phyloP scores from a whole-genome alignment of 37 sponge, comb jelly and placozoan species.

The Ianthella basta region DNA sequence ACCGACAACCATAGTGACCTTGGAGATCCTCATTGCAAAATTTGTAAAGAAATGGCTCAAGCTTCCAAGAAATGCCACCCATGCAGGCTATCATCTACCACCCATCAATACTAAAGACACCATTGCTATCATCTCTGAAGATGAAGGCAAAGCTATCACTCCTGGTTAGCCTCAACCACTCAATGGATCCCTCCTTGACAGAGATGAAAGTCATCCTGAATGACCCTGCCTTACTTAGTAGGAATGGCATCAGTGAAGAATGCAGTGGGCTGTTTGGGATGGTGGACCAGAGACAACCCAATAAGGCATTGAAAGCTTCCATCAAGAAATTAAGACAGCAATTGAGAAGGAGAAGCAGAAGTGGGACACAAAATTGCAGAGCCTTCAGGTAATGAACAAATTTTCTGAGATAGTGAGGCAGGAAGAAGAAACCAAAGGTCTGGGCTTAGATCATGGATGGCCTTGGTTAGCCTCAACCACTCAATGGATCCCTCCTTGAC shows the following conservation, averaged over 20 bases:
- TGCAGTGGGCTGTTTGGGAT: not conserved
- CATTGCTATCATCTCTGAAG: not conserved
- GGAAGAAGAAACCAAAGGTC: not conserved
- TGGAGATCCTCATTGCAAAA: constrained; percentile 7
- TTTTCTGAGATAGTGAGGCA: not conserved
- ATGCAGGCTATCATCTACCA: not conserved
- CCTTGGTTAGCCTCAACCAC: not conserved
- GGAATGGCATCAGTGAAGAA: not conserved
- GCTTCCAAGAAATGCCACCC: constrained; percentile 2
- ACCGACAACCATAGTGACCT: not conserved
- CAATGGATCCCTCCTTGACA: not conserved
- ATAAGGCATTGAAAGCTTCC: not conserved
- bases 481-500: not conserved
- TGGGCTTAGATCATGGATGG: constrained; percentile 6
- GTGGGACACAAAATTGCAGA: not conserved
- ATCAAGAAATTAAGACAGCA: not conserved
- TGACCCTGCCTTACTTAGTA: not conserved
- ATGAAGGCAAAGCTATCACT: not conserved
- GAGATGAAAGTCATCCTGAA: not conserved
- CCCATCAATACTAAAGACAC: not conserved
- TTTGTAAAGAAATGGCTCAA: constrained; percentile 16
- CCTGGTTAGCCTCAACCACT: not conserved
- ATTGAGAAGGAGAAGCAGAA: not conserved
- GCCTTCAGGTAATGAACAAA: constrained; percentile 11
- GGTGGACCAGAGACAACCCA: not conserved